These are phyloP conservation scores for Pangasianodon gigas DNA, from an alignment of 2,113 vertebrate genomes.

Conservation along the genomic window DNA sequence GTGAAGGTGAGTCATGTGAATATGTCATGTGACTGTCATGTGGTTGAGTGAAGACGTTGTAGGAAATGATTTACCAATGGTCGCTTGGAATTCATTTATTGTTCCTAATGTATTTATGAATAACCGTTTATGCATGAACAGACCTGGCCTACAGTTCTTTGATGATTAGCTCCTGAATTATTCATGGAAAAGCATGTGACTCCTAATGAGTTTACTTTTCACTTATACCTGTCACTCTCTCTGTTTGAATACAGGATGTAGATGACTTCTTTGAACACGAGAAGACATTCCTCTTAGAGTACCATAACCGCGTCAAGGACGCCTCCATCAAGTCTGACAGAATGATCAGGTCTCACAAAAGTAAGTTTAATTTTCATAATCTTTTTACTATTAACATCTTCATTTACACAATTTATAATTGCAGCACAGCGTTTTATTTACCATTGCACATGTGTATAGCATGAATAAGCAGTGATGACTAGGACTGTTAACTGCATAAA, in stretches of 20 bases:
- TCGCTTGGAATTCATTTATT: background rate
- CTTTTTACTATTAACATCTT: background rate
- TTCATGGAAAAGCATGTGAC: background rate
- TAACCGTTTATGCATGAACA: slow-evolving; percentile 4
- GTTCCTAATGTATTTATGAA: background rate
- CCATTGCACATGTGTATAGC: background rate
- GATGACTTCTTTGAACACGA: slow-evolving; percentile 99
- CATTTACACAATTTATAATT: background rate
- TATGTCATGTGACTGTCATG: slow-evolving; percentile 9
- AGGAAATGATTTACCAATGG: slow-evolving; percentile 37
- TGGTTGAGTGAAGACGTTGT: background rate
- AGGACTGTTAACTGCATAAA: background rate
- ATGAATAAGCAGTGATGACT: background rate
- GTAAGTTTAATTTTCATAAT: slow-evolving; percentile 70
- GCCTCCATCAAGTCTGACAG: slow-evolving; percentile 93
- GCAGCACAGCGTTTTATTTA: background rate
- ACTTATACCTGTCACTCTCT: slow-evolving; percentile 13
- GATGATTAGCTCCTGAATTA: background rate
- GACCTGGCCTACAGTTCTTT: background rate
- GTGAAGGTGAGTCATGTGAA: slow-evolving; percentile 84
- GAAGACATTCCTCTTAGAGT: slow-evolving; percentile 97
- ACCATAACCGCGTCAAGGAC: slow-evolving; percentile 97
- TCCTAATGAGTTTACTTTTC: background rate
- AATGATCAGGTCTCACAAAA: slow-evolving; percentile 98
- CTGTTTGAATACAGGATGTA: slow-evolving; percentile 82